A percentile compares a stretch with the other conserved stretches of the same genome.
Evolutionary conservation across 2,113 vertebrate species (phyloP).

Genomic region (Tetraodon nigroviridis): DNA sequence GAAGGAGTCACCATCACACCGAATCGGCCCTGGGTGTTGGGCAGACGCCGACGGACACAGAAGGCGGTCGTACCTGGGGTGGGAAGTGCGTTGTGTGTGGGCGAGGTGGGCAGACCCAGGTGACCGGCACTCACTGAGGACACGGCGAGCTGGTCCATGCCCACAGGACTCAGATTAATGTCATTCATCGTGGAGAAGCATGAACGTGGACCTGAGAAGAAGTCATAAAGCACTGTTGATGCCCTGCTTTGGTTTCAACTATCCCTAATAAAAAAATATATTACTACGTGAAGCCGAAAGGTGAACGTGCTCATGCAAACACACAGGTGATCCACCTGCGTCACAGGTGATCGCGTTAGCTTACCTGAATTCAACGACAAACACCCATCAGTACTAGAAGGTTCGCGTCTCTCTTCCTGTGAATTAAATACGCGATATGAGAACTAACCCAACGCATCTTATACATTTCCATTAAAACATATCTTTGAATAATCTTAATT

Average conservation of each 20-base stretch:
- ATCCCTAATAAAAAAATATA: neutral
- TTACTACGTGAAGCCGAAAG: too few species aligned
- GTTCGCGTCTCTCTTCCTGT: slow-evolving; percentile 9
- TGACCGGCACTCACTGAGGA: slow-evolving; percentile 89
- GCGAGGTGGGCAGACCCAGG: slow-evolving; percentile 87
- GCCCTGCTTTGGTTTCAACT: too few species aligned
- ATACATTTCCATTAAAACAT: fast-evolving
- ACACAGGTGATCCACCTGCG: neutral
- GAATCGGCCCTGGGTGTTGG: neutral
- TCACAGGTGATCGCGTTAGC: neutral
- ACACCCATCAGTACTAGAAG: slow-evolving; percentile 9
- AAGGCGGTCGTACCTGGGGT: slow-evolving; percentile 77
- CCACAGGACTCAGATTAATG: slow-evolving; percentile 93
- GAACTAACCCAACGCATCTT: neutral
- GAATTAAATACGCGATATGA: neutral
- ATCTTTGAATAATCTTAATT: neutral
- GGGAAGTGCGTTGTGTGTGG: slow-evolving; percentile 87
- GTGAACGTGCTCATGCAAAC: neutral
- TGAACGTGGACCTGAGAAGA: neutral
- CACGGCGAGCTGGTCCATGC: slow-evolving; percentile 95
- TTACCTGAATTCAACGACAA: slow-evolving; percentile 53
- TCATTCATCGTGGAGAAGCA: slow-evolving; percentile 88
- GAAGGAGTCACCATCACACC: neutral
- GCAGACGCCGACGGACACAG: too few species aligned
- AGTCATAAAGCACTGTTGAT: neutral